A percentile compares a stretch with the other conserved stretches of the same genome.
phyloP scores from a whole-genome alignment of 2,797 vertebrate species.

The Anguilla anguilla region DNA sequence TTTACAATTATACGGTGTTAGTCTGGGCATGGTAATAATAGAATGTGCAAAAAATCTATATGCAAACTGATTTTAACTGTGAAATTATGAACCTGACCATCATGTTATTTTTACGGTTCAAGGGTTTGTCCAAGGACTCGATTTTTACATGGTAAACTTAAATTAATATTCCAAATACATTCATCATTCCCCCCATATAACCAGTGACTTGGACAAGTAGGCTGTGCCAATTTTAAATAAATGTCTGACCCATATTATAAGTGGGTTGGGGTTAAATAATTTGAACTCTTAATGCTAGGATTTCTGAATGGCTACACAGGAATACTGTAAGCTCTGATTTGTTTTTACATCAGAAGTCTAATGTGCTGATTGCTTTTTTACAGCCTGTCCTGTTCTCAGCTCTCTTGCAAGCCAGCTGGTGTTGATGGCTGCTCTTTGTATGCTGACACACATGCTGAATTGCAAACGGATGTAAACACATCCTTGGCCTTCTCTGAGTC shows the following conservation, averaged over 20 bases:
- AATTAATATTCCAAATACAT: not conserved
- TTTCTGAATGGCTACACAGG: not conserved
- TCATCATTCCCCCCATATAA: not conserved
- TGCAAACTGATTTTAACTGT: not conserved
- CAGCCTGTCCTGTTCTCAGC: constrained; percentile 13
- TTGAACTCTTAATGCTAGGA: constrained; percentile 3
- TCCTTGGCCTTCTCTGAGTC: constrained; percentile 7
- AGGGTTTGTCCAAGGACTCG: too few relatives aligned
- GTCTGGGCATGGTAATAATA: not conserved
- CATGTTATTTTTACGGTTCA: not conserved
- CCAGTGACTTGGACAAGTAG: not conserved
- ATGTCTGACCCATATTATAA: not conserved
- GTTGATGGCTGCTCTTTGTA: not conserved
- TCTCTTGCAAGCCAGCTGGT: not conserved
- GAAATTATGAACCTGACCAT: too few relatives aligned
- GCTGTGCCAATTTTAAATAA: not conserved
- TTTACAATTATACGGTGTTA: not conserved
- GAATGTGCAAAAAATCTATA: not conserved
- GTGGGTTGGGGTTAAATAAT: not conserved
- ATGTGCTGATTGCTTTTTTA: not conserved
- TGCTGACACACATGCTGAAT: not conserved
- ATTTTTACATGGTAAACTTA: not conserved
- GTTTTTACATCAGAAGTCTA: not conserved
- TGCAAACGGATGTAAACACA: not conserved
- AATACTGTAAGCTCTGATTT: not conserved